Base-by-base conservation (phyloP, 2,797 vertebrate genomes). In the Philypnodon macrostomus region DNA sequence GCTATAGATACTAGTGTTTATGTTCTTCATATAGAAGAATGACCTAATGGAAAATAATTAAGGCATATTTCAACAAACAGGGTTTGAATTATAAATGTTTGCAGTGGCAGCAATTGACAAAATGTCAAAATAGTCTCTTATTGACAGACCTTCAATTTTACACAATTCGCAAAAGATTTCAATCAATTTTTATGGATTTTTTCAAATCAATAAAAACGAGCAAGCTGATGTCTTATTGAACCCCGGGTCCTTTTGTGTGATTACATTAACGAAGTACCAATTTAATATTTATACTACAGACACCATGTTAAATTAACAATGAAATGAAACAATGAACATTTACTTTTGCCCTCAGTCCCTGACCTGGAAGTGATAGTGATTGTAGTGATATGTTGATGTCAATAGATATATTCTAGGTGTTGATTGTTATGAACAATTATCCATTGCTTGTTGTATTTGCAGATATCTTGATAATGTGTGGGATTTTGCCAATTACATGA, bases 161-260 rank as follows among this genome's bases (percentile, higher is more conserved):
- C 44, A 42, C 30, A 59, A 37, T 38, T 32, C 1, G 37, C 26
- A 23, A 23, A n/a, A 49, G 38, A 36, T 63, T 48, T 32, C 30
- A 47, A 62, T 63, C 39, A 53, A 59, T 60, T 21, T 21, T 1
- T 26, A 7, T 23, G 7, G 31, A 26, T 23, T 61, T 63, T 2
- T 19, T 31, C 30, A 9, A 55, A 60, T 73, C 72, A 57, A 69
- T 53, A 44, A 0, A 48, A 30, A 41, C 13, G 54, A 15, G 58
- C 11, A 36, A 38, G 30, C 38, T 57, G 33, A 34, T 36, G 13
- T 37, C 9, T 63, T 47, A 36, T 18, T 1, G 12, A 67, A 21
- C 19, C 49, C 39, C 23, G 2, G 5, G 30, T 40, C 10, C 1
- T 38, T 1, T 13, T 14, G 2, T 29, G 9, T 17, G 8, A 10